Evolutionary conservation across 2,797 vertebrate genomes (phyloP), one percentile per base, ranked within the genome.

Genomic region (Myotis findleyi): DNA sequence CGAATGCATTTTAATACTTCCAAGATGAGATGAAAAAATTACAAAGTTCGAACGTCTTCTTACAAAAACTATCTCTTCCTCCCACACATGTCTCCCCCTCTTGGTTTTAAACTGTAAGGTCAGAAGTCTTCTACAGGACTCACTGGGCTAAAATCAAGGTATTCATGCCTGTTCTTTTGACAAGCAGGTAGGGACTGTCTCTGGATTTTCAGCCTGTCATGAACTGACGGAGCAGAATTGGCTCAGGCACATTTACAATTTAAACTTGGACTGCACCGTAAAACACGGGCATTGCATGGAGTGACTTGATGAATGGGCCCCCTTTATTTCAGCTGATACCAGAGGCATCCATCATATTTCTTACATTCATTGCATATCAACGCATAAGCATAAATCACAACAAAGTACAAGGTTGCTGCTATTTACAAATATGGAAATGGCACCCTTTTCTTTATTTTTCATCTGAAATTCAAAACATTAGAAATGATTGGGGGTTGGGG

Each of bases 1-100:
- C 95, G 97, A 93, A 66, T 69, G 76, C 95, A 96, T 96, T 96
- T 97, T 93, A 97, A 97, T 96, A 95, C 44, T 96, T 94, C 72
- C 87, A 94, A 95, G 76, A 92, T 68, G 89, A 94, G 79, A 89
- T n/a, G 95, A 94, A 88, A 95, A 92, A 90, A 96, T 97, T 91
- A 96, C 71, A 86, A 94, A 97, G 95, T 95, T 97, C 87, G 96
- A 30, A 97, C 94, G 71, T 86, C 89, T 95, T 95, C 85, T 66
- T 72, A 57, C 71, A 88, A 96, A 97, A 97, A 71, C 77, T 68
- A 47, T 87, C 73, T 90, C 64, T 96, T 87, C 88, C 71, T 95
- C 96, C 95, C 90, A 97, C 97, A 80, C 92, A 95, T 2, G 64
- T 62, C 75, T 71, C 92, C 96, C 87, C 87, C 97, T 95, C 27